Percentiles rank a stretch among this genome's conserved stretches.
phyloP scores from a whole-genome alignment of 1,140 invertebrate genomes.

The Brachionus sp. region DNA sequence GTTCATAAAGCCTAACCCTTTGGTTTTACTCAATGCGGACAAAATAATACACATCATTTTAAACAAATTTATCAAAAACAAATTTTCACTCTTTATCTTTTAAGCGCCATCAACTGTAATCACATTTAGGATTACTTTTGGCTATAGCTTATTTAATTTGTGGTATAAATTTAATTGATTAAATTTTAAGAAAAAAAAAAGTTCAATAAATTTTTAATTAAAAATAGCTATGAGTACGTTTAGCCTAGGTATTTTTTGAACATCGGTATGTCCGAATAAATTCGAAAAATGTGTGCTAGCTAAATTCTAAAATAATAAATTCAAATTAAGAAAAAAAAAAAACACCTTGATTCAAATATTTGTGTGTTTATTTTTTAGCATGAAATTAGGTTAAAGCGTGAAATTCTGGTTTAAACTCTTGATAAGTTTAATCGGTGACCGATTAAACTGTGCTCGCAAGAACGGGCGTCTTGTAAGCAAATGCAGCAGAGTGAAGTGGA shows the following conservation, averaged over 20 bases:
- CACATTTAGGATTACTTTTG: too few species aligned
- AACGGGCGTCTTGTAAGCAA: neutral
- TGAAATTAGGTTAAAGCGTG: neutral
- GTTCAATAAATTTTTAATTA: neutral
- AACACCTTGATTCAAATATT: constrained; percentile 25
- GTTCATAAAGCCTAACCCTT: too few species aligned
- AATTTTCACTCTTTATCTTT: too few species aligned
- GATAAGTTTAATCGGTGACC: neutral
- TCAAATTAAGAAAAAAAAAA: neutral
- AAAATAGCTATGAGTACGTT: too few species aligned
- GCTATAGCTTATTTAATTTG: neutral
- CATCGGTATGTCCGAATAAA: neutral
- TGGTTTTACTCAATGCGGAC: neutral
- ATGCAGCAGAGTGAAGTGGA: neutral
- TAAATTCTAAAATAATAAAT: neutral
- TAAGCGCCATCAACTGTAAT: too few species aligned
- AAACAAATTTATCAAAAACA: too few species aligned
- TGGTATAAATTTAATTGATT: too few species aligned
- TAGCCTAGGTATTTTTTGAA: too few species aligned
- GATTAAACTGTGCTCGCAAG: neutral
- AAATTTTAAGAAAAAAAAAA: neutral
- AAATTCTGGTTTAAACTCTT: neutral
- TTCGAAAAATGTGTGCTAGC: neutral
- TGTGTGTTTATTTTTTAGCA: neutral
- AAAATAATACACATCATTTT: too few species aligned